Percentiles rank a stretch among this genome's conserved stretches.
phyloP scores from a whole-genome alignment of 2,113 vertebrate genomes.

The Cebus imitator region DNA sequence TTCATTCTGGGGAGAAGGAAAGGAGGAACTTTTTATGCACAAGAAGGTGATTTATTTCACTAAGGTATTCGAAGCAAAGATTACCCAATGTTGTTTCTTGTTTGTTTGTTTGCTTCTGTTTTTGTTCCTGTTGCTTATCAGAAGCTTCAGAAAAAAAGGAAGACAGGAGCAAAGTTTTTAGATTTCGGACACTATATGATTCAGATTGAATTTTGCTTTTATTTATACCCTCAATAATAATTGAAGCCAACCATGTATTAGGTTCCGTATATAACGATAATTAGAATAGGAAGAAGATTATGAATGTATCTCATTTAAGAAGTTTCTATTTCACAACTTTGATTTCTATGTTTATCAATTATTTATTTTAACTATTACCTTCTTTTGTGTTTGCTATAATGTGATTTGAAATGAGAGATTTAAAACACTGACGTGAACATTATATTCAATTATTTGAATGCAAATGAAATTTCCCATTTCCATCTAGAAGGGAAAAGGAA shows the following conservation, averaged over 20 bases:
- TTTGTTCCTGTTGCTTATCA: background rate
- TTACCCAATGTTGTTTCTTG: background rate
- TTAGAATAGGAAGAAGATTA: background rate
- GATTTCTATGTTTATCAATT: background rate
- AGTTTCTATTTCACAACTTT: background rate
- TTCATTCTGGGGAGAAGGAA: background rate
- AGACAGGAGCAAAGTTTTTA: background rate
- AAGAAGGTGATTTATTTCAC: background rate
- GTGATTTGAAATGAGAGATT: background rate
- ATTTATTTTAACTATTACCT: background rate
- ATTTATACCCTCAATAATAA: background rate
- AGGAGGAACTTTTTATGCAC: background rate
- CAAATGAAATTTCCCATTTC: background rate
- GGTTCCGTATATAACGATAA: background rate
- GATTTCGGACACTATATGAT: background rate
- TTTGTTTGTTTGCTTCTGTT: background rate
- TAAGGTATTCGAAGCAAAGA: background rate
- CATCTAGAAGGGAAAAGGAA: background rate
- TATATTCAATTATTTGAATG: background rate
- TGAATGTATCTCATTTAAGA: background rate
- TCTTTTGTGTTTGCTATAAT: background rate
- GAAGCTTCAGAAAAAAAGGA: background rate
- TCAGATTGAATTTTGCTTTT: background rate
- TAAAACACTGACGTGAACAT: background rate
- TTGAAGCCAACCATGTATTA: background rate